Base-by-base conservation (phyloP, 2,113 vertebrate species). In the Thryonomys swinderianus region DNA sequence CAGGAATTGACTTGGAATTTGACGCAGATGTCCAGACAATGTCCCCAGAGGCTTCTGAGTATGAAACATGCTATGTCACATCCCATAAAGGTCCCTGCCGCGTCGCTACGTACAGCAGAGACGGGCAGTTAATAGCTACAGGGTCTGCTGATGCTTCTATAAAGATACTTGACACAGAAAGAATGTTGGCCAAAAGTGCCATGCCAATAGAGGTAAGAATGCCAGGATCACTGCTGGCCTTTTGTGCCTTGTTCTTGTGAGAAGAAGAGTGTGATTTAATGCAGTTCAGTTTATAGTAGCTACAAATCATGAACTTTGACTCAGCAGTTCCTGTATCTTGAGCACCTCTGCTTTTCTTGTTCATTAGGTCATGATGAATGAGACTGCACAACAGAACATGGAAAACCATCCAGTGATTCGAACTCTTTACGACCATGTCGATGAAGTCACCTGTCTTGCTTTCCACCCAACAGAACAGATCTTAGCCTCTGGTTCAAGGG, bases 361-460 rank as follows among this genome's bases (percentile, higher is more conserved):
- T 48, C n/a, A 90, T 95, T 91, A 99, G 99, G 99, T 99, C 88
- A 99, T 99, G 99, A 99, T 99, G 99, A 99, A 99, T 2, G 99
- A 99, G 98, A 99, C 99, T 0, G 99, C 99, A 0, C 99, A 99
- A 95, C 99, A 99, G 96, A 99, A 99, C 98, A 99, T 99, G 99
- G 99, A 99, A 97, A 99, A 99, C 97, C 99, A 99, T 93, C 99
- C 99, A 0, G 99, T 99, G 94, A 99, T 99, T 67, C 99, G 99
- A 85, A 99, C 99, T 1, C 98, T 99, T 20, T 99, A 99, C 0
- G 99, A 99, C 97, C 99, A 99, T 0, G 99, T 99, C 69, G 99
- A 99, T 57, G 99, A 99, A 97, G 99, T 99, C 97, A 99, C 99
- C 0, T 99, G 99, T 96, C 99, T 99, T 0, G 99, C 99, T 81